Evolutionary conservation across 30 jellyfish, hydroid and myxozoan genomes (phyloP).

Genomic region (Aurelia coerulea): DNA sequence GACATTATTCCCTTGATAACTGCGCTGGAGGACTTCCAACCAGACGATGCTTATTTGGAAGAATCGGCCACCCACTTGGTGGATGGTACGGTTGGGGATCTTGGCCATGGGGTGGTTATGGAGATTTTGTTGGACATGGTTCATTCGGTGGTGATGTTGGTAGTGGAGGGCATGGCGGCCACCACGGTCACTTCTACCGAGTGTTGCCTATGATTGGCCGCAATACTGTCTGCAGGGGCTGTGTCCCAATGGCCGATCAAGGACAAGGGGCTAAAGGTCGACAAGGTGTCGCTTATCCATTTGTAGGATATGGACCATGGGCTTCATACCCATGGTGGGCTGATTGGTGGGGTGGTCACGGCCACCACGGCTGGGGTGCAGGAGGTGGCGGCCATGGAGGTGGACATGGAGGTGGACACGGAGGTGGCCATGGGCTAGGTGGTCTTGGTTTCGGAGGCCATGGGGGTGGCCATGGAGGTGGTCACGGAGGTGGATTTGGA

Average conservation of each 20-base stretch:
- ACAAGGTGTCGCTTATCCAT: slow-evolving; percentile 96
- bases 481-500: slow-evolving; percentile 57
- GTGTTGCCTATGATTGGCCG: slow-evolving; percentile 18
- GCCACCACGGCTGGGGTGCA: slow-evolving; percentile 99
- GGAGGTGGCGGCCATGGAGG: slow-evolving; percentile 70
- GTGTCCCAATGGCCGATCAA: slow-evolving; percentile 55
- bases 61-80: slow-evolving; percentile 77
- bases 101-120: slow-evolving; percentile 98
- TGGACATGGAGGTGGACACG: slow-evolving; percentile 58
- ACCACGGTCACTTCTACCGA: slow-evolving; percentile 40
- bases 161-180: slow-evolving; percentile 58
- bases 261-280: slow-evolving; percentile 66
- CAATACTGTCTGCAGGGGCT: slow-evolving; percentile 41
- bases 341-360: slow-evolving; percentile 99
- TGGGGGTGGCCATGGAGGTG: slow-evolving; percentile 68
- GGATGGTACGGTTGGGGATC: slow-evolving; percentile 99
- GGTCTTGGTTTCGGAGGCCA: slow-evolving; percentile 62
- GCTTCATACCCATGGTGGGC: slow-evolving; percentile 99
- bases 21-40: slow-evolving; percentile 59
- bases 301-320: slow-evolving; percentile 99
- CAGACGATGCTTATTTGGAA: slow-evolving; percentile 72
- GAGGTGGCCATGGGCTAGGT: slow-evolving; percentile 81
- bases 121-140: slow-evolving; percentile 93
- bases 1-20: slow-evolving; percentile 57
- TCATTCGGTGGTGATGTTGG: slow-evolving; percentile 73